Evolutionary conservation across 2,888 invertebrate genomes (phyloP).

Genomic region (Drosophila tripunctata): DNA sequence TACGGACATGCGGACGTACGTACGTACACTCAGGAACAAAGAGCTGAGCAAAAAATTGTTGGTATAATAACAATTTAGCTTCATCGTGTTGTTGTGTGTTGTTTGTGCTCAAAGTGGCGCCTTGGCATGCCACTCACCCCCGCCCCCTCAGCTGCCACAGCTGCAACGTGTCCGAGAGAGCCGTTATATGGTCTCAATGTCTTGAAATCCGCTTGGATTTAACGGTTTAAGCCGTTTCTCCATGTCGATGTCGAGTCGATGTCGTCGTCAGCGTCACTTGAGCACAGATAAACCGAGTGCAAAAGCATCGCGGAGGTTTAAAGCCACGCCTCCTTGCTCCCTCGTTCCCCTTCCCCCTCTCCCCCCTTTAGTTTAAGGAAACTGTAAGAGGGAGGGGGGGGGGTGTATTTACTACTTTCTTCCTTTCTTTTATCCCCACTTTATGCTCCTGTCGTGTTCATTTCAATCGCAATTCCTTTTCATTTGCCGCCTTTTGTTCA

Average conservation of each 20-base stretch:
- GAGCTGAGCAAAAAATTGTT: conserved; percentile 41
- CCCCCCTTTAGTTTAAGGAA: too few species aligned
- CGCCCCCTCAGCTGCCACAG: not conserved
- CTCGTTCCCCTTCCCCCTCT: not conserved
- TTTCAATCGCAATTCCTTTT: conserved; percentile 12
- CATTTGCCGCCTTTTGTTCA: conserved; percentile 34
- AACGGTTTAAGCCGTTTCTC: conserved; percentile 44
- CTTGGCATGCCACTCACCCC: conserved; percentile 45
- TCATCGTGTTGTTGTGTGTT: conserved; percentile 23
- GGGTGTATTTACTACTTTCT: not conserved
- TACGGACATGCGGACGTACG: too few species aligned
- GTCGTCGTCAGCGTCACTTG: conserved; percentile 23
- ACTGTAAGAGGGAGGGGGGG: not conserved
- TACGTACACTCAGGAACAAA: not conserved
- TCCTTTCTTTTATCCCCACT: not conserved
- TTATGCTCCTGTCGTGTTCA: not conserved
- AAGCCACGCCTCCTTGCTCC: too few species aligned
- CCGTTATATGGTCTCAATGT: conserved; percentile 36
- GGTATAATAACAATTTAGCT: conserved; percentile 58
- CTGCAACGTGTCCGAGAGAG: conserved; percentile 3
- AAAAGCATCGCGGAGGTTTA: conserved; percentile 46
- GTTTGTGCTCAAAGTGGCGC: conserved; percentile 44
- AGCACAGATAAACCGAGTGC: conserved; percentile 50
- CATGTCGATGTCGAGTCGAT: not conserved
- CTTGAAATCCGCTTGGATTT: conserved; percentile 59